Evolutionary conservation across 2,888 invertebrate genomes (phyloP), one percentile per base, ranked within the genome.

Genomic region (Onchidella celtica): DNA sequence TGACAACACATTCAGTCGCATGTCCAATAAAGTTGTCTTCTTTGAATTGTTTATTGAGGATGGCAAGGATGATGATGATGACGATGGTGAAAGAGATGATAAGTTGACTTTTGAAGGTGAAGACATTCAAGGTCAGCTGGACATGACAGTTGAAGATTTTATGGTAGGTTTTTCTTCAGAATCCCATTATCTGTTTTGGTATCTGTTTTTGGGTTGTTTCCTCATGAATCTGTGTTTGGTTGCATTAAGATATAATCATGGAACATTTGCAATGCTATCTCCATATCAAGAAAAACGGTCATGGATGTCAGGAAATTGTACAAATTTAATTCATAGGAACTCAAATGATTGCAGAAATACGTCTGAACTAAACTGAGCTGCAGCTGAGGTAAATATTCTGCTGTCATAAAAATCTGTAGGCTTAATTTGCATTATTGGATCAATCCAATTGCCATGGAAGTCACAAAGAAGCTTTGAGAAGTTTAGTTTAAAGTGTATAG

Each of bases 1-100:
- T 89, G 97, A 97, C 91, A 98, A 98, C 92, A 95, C 95, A 0
- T 96, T 96, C 92, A 97, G 97, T 92, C 94, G 95, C n/a, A 97
- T 96, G 89, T 96, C 96, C 86, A 94, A 95, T 21, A 98, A 98
- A 92, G 96, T 96, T 0, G 96, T 97, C 0, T 97, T 96, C 92
- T 97, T 97, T 90, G 97, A 97, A 90, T 91, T 97, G 14, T 77
- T 90, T 14, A 87, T 90, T 17, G 90, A 90, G 70, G 88, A 89
- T 66, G 88, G 88, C 32, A 88, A 90, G n/a, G 89, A 88, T 40
- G 86, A 88, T 29, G 87, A 87, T 59, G 87, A 88, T 21, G 86
- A 88, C n/a, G 78, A 78, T 14, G 87, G 85, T 40, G n/a, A n/a
- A n/a, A n/a, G n/a, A n/a, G 85, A 86, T 40, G 81, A 83, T n/a